Conservation (phyloP, 2,113 vertebrate species). For the Cinclus mexicanus region DNA sequence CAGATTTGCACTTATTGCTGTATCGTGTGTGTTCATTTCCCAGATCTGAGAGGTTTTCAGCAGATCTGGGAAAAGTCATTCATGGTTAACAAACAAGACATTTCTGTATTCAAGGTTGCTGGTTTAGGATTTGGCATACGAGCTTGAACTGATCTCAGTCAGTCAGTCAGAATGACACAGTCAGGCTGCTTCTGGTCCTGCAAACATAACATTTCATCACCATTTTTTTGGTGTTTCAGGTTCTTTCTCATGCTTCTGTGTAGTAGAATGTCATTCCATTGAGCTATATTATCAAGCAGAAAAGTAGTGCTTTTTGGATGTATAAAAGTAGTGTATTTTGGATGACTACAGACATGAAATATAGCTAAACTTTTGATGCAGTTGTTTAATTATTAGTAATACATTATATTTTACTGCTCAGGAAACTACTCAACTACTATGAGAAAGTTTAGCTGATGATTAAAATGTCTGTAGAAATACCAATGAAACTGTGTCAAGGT, state of each 20-base stretch:
- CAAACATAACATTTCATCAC: not conserved
- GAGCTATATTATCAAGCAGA: not conserved
- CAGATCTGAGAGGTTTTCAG: not conserved
- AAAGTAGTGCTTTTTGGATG: not conserved
- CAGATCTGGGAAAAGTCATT: not conserved
- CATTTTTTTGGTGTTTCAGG: not conserved
- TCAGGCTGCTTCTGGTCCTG: not conserved
- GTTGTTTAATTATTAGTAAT: not conserved
- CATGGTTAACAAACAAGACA: not conserved
- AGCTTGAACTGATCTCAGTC: not conserved
- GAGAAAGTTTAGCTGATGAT: not conserved
- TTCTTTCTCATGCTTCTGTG: not conserved
- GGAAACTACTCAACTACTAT: not conserved
- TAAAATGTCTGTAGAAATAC: not conserved
- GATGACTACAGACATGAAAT: not conserved
- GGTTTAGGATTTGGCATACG: not conserved
- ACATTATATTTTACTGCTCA: not conserved
- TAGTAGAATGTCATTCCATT: not conserved
- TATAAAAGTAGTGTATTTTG: not conserved
- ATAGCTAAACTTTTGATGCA: not conserved
- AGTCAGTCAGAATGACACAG: not conserved
- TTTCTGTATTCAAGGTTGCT: not conserved
- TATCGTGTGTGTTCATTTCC: not conserved
- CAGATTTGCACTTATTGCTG: not conserved
- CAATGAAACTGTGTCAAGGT: not conserved